A percentile compares a stretch with the other conserved stretches of the same genome.
These are phyloP conservation scores for Nothocercus julius DNA, from an alignment of 2,113 vertebrate genomes.

Conservation along the genomic window DNA sequence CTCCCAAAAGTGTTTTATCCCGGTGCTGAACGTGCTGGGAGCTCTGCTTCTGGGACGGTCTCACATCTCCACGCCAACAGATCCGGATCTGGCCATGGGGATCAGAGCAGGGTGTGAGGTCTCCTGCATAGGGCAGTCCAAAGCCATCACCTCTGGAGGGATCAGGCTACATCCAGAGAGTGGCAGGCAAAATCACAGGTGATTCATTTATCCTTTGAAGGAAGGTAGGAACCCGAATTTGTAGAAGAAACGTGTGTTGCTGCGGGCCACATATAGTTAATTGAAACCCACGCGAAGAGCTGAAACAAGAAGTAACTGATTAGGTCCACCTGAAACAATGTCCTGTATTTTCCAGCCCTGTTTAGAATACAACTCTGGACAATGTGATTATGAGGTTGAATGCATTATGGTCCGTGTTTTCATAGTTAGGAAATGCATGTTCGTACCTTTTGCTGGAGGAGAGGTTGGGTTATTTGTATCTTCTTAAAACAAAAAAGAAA, in stretches of 20 bases:
- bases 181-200: background rate
- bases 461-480: background rate
- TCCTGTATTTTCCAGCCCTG: background rate
- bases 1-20: background rate
- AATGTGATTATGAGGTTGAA: background rate
- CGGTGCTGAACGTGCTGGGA: accelerated
- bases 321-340: background rate
- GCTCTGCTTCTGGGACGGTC: background rate
- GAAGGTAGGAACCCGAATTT: background rate
- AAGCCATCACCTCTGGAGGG: background rate
- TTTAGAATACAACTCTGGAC: background rate
- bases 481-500: background rate
- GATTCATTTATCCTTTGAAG: background rate
- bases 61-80: background rate
- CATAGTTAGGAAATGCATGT: background rate
- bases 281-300: background rate
- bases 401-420: background rate
- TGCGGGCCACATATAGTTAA: background rate
- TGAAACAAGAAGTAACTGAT: background rate
- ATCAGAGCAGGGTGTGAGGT: background rate
- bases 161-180: background rate
- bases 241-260: background rate
- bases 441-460: background rate
- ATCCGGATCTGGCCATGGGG: background rate
- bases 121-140: background rate